Percentiles rank a stretch among this genome's conserved stretches.
Evolutionary conservation across 2,113 vertebrate species (phyloP).

Genomic region (human (Homo sapiens)): DNA sequence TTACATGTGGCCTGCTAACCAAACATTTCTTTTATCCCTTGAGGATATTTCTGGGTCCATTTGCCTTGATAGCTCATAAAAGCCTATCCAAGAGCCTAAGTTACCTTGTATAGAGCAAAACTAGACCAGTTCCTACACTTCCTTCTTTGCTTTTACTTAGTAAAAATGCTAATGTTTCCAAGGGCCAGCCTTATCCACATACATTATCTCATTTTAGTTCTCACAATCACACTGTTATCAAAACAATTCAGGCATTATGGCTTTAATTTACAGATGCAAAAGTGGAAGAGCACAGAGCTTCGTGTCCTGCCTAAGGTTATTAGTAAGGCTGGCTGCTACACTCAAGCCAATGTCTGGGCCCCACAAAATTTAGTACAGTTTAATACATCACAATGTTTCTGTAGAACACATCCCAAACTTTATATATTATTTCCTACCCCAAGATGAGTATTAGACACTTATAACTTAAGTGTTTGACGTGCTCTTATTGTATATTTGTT

Average conservation of each 20-base stretch:
- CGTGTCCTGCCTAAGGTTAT: not conserved
- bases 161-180: not conserved
- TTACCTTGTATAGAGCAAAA: not conserved
- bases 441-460: not conserved
- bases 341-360: not conserved
- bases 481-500: not conserved
- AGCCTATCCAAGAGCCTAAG: not conserved
- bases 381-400: not conserved
- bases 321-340: not conserved
- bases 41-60: slow-evolving; percentile 53
- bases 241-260: not conserved
- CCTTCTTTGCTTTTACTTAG: not conserved
- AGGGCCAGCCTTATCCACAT: not conserved
- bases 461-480: not conserved
- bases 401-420: not conserved
- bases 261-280: not conserved
- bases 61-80: slow-evolving; percentile 62
- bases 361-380: not conserved
- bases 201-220: not conserved
- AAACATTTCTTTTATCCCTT: slow-evolving; percentile 40
- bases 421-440: accelerated
- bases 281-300: not conserved
- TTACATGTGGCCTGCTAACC: slow-evolving; percentile 43
- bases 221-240: not conserved
- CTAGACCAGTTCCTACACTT: not conserved